Evolutionary conservation across 2,113 vertebrate genomes (phyloP).

Genomic region (Melanocharis versteri): DNA sequence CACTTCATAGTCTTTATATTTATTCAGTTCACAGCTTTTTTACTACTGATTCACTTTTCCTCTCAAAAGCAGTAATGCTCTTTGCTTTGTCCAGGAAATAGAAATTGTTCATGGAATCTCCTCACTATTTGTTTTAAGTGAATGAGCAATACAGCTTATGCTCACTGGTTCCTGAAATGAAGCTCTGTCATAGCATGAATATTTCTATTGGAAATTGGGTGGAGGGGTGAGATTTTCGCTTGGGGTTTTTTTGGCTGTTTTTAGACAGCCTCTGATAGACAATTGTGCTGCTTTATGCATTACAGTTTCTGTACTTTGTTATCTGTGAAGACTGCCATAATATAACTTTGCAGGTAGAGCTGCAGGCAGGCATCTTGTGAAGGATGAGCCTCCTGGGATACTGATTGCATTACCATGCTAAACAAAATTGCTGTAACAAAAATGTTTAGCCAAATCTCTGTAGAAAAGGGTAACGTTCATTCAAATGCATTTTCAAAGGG

Average conservation of each 20-base stretch:
- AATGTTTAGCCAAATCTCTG: background rate
- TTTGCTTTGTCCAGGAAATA: conserved; percentile 51
- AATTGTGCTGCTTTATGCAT: background rate
- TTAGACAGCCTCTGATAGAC: background rate
- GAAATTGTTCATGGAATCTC: conserved; percentile 51
- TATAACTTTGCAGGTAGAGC: background rate
- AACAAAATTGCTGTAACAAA: conserved; percentile 45
- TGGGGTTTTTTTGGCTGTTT: background rate
- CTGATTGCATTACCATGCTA: conserved; percentile 27
- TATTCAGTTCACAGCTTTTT: conserved; percentile 69
- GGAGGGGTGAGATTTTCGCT: background rate
- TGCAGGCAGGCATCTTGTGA: background rate
- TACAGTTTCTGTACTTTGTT: background rate
- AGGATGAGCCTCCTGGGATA: background rate
- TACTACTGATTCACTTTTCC: conserved; percentile 56
- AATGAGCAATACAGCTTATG: conserved; percentile 48
- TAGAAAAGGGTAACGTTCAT: background rate
- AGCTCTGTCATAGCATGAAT: conserved; percentile 4
- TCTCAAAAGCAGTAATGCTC: conserved; percentile 52
- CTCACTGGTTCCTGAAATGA: conserved; percentile 57
- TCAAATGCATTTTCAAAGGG: conserved; percentile 8
- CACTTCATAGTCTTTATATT: conserved; percentile 52
- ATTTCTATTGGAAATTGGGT: background rate
- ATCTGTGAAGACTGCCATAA: background rate
- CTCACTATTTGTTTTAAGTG: conserved; percentile 68